Conservation (phyloP, 2,113 vertebrate species). For the Sphyrna mokarran region DNA sequence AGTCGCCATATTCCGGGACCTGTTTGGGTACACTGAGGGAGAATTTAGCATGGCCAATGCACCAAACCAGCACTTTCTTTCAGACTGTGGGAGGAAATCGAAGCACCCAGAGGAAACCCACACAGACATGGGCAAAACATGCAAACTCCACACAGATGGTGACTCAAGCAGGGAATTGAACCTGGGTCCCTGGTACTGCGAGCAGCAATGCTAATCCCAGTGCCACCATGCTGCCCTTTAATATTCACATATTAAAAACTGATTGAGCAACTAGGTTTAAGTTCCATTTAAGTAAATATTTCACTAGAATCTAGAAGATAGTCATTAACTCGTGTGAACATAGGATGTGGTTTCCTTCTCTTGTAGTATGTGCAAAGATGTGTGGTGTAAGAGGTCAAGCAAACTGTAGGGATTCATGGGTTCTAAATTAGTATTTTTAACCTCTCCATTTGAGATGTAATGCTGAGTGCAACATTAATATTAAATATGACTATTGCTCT, state of each 20-base stretch:
- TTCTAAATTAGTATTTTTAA: not conserved
- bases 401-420: not conserved
- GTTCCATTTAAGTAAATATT: not conserved
- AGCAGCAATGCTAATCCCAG: too few relatives aligned
- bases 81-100: too few relatives aligned
- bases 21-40: too few relatives aligned
- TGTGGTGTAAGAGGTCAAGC: conserved; percentile 53
- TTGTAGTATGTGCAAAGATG: conserved; percentile 53
- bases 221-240: too few relatives aligned
- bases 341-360: conserved; percentile 72
- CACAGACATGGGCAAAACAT: too few relatives aligned
- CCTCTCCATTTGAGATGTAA: not conserved
- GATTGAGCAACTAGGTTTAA: not conserved
- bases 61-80: too few relatives aligned
- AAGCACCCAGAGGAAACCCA: too few relatives aligned
- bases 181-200: too few relatives aligned
- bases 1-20: too few relatives aligned
- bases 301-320: conserved; percentile 42
- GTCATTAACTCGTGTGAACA: conserved; percentile 43
- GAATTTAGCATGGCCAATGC: too few relatives aligned
- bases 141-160: too few relatives aligned
- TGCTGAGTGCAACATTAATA: not conserved
- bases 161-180: too few relatives aligned
- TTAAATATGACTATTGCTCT: not conserved
- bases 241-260: not conserved